phyloP scores from a whole-genome alignment of 2,797 vertebrate species.

The Sebastes steindachneri region DNA sequence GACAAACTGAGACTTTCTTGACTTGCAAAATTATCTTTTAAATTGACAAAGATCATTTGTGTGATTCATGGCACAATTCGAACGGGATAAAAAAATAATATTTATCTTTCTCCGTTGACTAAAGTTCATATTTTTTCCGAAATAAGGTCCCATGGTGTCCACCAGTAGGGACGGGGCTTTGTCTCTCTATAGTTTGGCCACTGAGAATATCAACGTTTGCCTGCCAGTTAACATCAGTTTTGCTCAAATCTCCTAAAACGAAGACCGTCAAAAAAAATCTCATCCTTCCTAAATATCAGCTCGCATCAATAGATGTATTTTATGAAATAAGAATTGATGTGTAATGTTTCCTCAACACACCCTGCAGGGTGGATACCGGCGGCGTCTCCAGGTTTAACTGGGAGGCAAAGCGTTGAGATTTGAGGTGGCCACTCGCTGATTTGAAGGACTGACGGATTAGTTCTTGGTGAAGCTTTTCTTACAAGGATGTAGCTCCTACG shows the following conservation, averaged over 20 bases:
- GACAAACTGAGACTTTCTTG: no score
- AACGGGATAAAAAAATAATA: no score
- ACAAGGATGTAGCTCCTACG: constrained; percentile 13
- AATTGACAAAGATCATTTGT: no score
- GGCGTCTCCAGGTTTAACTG: constrained; percentile 29
- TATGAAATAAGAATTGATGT: constrained; percentile 24
- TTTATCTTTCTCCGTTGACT: no score
- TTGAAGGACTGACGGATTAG: constrained; percentile 6
- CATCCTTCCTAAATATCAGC: constrained; percentile 4
- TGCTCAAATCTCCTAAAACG: neutral
- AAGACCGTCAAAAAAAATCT: constrained; percentile 5
- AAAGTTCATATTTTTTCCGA: no score
- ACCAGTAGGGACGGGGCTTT: no score
- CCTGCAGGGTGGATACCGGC: constrained; percentile 1
- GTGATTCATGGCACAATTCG: no score
- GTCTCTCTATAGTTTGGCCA: neutral
- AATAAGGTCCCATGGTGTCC: no score
- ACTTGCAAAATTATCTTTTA: no score
- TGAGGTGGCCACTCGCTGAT: constrained; percentile 26
- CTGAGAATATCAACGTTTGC: constrained; percentile 30
- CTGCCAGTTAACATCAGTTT: constrained; percentile 26
- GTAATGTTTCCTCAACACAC: neutral
- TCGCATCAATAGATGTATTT: constrained; percentile 30
- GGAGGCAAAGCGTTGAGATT: constrained; percentile 28
- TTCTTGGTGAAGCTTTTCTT: constrained; percentile 6